phyloP scores from a whole-genome alignment of 2,888 invertebrate species.

The Luperina testacea region DNA sequence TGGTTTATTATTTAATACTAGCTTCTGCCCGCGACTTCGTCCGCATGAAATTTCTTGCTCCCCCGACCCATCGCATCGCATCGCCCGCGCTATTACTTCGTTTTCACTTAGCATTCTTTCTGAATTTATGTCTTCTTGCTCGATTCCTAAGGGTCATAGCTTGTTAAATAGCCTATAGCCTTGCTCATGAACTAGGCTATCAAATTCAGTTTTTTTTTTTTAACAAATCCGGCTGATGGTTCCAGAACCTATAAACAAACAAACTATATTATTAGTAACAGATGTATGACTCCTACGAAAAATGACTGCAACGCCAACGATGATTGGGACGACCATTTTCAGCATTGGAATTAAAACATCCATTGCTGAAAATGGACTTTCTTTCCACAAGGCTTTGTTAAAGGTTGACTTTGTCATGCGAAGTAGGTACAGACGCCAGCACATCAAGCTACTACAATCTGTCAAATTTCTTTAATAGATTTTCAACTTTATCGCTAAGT shows the following conservation, averaged over 20 bases:
- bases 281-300: not conserved
- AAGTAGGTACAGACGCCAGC: not conserved
- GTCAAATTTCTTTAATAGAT: too few species aligned
- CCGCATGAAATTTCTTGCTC: too few species aligned
- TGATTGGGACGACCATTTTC: not conserved
- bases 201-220: not conserved
- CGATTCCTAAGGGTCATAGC: not conserved
- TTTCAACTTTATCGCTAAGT: too few species aligned
- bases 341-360: not conserved
- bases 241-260: not conserved
- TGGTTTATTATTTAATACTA: not conserved
- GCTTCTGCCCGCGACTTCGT: too few species aligned
- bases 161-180: not conserved
- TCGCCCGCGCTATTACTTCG: too few species aligned
- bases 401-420: not conserved
- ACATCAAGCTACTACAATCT: too few species aligned
- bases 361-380: not conserved
- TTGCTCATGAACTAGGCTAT: not conserved
- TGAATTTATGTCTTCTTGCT: not conserved
- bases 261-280: not conserved
- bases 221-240: not conserved
- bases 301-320: too few species aligned
- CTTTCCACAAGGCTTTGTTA: not conserved
- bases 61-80: too few species aligned
- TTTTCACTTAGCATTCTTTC: not conserved